Percentiles rank a stretch among this genome's conserved stretches.
Conservation (phyloP, 1,140 invertebrate species). For the Agraylea sexmaculata region DNA sequence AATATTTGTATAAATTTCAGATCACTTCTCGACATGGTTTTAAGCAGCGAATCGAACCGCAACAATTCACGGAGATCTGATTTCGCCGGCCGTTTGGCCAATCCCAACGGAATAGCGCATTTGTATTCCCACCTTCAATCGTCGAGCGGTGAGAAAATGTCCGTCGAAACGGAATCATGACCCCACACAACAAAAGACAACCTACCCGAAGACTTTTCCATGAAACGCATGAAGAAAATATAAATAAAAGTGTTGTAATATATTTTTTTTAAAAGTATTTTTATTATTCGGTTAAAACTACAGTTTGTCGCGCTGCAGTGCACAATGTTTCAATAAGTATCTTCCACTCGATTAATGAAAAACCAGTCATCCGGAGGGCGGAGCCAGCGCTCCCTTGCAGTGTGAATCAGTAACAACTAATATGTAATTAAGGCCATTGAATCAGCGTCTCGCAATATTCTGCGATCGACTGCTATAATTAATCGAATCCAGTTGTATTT, state of each 20-base stretch:
- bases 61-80: slow-evolving; percentile 52
- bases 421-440: too few species aligned
- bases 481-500: too few species aligned
- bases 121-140: slow-evolving; percentile 59
- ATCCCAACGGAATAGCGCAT: slow-evolving; percentile 55
- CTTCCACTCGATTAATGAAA: slow-evolving; percentile 8
- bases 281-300: slow-evolving; percentile 21
- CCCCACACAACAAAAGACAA: slow-evolving; percentile 23
- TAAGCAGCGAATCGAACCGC: slow-evolving; percentile 39
- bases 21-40: slow-evolving; percentile 54
- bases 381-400: too few species aligned
- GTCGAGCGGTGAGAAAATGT: slow-evolving; percentile 10
- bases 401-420: too few species aligned
- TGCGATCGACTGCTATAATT: too few species aligned
- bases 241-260: background rate
- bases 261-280: slow-evolving; percentile 20
- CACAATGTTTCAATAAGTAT: slow-evolving; percentile 14
- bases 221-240: slow-evolving; percentile 1
- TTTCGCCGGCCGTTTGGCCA: slow-evolving; percentile 63
- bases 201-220: background rate
- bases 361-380: too few species aligned
- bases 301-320: slow-evolving; percentile 20
- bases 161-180: slow-evolving; percentile 27
- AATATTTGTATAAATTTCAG: slow-evolving; percentile 29
- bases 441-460: too few species aligned